Evolutionary conservation across 1,140 invertebrate genomes (phyloP).

Genomic region (Listronotus bonariensis): DNA sequence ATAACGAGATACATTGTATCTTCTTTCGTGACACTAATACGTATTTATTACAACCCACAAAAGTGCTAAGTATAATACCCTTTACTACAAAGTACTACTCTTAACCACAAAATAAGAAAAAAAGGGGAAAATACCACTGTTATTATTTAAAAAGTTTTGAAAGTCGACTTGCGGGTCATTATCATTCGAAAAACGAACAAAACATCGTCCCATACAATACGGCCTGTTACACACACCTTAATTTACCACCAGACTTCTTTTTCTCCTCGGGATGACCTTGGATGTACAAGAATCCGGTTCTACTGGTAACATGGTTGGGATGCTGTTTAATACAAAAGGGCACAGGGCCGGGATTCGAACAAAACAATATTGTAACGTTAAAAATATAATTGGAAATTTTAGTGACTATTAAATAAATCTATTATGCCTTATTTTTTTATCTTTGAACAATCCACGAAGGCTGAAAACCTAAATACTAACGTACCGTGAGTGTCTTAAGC

Average conservation of each 20-base stretch:
- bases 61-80: conserved; percentile 15
- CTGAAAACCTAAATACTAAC: no score
- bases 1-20: background rate
- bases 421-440: no score
- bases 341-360: conserved; percentile 18
- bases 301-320: conserved; percentile 44
- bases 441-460: no score
- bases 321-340: conserved; percentile 36
- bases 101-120: conserved; percentile 19
- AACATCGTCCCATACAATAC: conserved; percentile 27
- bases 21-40: background rate
- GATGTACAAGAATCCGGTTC: conserved; percentile 48
- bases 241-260: conserved; percentile 42
- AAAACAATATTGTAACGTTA: no score
- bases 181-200: conserved; percentile 20
- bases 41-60: conserved; percentile 6
- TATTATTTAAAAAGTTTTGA: conserved; percentile 7
- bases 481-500: no score
- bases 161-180: conserved; percentile 28
- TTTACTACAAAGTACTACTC: conserved; percentile 20
- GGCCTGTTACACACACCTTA: conserved; percentile 40
- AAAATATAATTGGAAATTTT: no score
- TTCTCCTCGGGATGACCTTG: conserved; percentile 41
- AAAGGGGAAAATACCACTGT: conserved; percentile 7
- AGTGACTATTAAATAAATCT: no score